These are phyloP conservation scores for Atta colombica DNA, from an alignment of 1,140 invertebrate species.

Conservation along the genomic window DNA sequence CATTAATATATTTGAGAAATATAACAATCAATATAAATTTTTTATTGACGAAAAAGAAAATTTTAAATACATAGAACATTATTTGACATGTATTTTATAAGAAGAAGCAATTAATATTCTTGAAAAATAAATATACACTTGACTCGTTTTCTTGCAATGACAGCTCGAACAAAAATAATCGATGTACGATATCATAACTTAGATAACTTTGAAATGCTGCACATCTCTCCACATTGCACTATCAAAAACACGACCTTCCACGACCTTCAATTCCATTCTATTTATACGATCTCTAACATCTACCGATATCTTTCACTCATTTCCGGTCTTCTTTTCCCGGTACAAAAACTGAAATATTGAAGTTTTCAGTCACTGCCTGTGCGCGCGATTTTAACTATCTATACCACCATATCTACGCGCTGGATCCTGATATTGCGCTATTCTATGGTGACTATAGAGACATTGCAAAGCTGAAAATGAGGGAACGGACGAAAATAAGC, in stretches of 20 bases:
- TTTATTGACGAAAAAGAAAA: background rate
- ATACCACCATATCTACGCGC: slow-evolving; percentile 39
- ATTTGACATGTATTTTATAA: background rate
- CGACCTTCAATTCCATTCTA: slow-evolving; percentile 37
- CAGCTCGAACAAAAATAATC: slow-evolving; percentile 6
- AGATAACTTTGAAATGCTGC: slow-evolving; percentile 55
- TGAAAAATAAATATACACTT: background rate
- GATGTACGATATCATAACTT: slow-evolving; percentile 23
- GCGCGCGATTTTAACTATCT: slow-evolving; percentile 71
- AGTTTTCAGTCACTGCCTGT: slow-evolving; percentile 79
- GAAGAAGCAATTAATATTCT: background rate
- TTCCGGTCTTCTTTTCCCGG: slow-evolving; percentile 56
- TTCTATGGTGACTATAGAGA: slow-evolving; percentile 22
- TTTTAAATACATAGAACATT: background rate
- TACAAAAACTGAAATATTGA: slow-evolving; percentile 78
- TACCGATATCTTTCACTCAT: slow-evolving; percentile 62
- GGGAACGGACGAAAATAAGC: slow-evolving; percentile 37
- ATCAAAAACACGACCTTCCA: slow-evolving; percentile 16
- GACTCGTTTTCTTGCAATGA: background rate
- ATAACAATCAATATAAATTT: slow-evolving; percentile 1
- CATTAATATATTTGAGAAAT: background rate
- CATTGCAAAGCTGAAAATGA: slow-evolving; percentile 59
- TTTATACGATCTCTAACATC: slow-evolving; percentile 55
- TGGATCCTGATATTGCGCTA: slow-evolving; percentile 57
- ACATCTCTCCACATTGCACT: slow-evolving; percentile 36